These are phyloP conservation scores for Pocillopora verrucosa DNA, from an alignment of 64 coral and sea anemone genomes.

Conservation along the genomic window DNA sequence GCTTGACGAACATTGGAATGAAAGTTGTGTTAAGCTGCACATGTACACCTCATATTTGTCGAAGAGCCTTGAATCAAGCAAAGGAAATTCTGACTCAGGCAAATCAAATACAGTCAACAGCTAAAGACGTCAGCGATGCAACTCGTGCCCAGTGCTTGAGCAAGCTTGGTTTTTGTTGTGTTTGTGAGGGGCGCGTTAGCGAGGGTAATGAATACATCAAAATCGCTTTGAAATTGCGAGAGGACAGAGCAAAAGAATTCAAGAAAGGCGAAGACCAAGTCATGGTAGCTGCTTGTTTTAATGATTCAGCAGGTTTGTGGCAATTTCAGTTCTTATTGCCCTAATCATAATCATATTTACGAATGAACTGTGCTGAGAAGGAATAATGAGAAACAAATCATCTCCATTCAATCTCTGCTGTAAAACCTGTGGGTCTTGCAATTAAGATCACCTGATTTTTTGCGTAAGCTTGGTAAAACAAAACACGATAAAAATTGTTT, in stretches of 20 bases:
- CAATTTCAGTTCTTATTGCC: neutral
- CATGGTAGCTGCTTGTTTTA: constrained; percentile 38
- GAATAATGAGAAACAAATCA: too few species aligned
- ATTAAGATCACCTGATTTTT: too few species aligned
- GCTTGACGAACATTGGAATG: constrained; percentile 38
- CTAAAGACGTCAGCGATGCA: neutral
- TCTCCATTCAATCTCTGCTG: too few species aligned
- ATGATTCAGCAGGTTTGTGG: constrained; percentile 49
- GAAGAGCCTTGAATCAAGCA: constrained; percentile 4
- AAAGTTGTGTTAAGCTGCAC: constrained; percentile 43
- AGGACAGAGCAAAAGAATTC: neutral
- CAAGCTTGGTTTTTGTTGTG: constrained; percentile 45
- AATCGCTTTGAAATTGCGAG: neutral
- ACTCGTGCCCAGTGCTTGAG: constrained; percentile 52
- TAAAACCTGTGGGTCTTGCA: too few species aligned
- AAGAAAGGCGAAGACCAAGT: neutral
- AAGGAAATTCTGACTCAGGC: neutral
- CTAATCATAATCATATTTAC: too few species aligned
- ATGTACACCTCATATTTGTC: constrained; percentile 40
- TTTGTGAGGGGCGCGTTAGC: neutral
- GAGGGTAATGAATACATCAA: constrained; percentile 8
- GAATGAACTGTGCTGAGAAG: too few species aligned
- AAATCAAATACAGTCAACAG: neutral
- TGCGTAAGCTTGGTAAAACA: too few species aligned
- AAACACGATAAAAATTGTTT: too few species aligned